Base-by-base conservation (phyloP, 2,888 invertebrate species). In the Plebejus argus region DNA sequence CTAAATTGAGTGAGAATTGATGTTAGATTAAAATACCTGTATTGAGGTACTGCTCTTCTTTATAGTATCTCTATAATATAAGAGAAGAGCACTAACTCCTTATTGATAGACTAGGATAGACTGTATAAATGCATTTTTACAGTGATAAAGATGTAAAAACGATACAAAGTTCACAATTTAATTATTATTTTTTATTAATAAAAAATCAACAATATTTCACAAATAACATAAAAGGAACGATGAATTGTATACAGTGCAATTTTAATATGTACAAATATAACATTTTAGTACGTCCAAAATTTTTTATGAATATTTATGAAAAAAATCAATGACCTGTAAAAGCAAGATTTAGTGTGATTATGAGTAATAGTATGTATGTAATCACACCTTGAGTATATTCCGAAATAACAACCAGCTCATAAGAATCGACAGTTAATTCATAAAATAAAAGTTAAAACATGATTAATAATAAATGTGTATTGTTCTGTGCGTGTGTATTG, bases 181-280 rank as follows among this genome's bases (percentile, higher is more conserved):
- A 78, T 76, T 76, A 80, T 80, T 87, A 84, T 85, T 82, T 88
- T 92, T 93, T 91, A 91, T 91, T 92, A 89, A 89, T 89, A 90
- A 93, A 93, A 74, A 93, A 89, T 93, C 93, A 93, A 93, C 93
- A 93, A 91, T 89, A 86, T 86, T 86, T 86, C 90, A 91, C 89
- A 89, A 90, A 85, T 88, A 89, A 90, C 86, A 88, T 89, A 86
- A 86, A 70, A 79, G 74, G 53, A 53, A 53, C 49, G 28, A 49
- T 49, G 74, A 74, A 18, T 23, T 74, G 49, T 74, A 28, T 49
- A 20, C 74, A 74, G 33, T 53, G 49, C 10, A 70, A 33, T 71
- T 49, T 49, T 20, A 20, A 28, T 74, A 49, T 74, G 28, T 49
- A 74, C 72, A 39, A 72, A 23, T 72, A 39, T 20, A 7, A 71